phyloP scores from a whole-genome alignment of 2,888 invertebrate species.

The Pilophorus perplexus region DNA sequence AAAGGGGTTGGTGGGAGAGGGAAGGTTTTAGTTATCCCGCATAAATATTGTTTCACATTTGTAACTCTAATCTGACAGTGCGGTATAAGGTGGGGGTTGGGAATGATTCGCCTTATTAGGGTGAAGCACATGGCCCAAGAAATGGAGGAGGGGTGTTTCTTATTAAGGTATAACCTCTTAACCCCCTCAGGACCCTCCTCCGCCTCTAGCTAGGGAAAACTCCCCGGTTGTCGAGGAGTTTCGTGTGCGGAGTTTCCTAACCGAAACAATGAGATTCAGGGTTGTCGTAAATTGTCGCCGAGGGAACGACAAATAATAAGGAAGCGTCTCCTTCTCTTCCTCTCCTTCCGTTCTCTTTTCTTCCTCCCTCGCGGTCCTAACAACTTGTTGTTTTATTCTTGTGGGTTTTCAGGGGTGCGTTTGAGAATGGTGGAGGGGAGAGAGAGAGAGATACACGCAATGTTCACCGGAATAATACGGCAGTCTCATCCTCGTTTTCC shows the following conservation, averaged over 20 bases:
- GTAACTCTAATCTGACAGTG: slow-evolving; percentile 33
- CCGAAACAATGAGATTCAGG: slow-evolving; percentile 39
- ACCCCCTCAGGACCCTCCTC: neutral
- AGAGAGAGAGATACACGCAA: neutral
- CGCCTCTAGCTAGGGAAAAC: no score
- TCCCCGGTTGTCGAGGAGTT: neutral
- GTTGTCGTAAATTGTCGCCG: slow-evolving; percentile 36
- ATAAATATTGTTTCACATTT: slow-evolving; percentile 33
- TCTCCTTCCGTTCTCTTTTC: neutral
- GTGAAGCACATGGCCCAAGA: slow-evolving; percentile 11
- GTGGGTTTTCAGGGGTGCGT: neutral
- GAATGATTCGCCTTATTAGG: slow-evolving; percentile 36
- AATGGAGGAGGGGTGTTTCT: slow-evolving; percentile 24
- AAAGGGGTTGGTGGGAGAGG: no score
- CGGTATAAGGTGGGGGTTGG: neutral
- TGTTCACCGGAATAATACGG: slow-evolving; percentile 15
- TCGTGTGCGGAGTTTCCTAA: slow-evolving; percentile 1
- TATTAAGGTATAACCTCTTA: slow-evolving; percentile 29
- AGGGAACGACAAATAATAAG: slow-evolving; percentile 39
- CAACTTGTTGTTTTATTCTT: slow-evolving; percentile 31
- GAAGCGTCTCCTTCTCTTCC: slow-evolving; percentile 21
- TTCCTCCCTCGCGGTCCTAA: slow-evolving; percentile 2
- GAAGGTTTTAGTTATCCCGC: slow-evolving; percentile 17
- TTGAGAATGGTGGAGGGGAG: no score
- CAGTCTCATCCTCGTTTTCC: slow-evolving; percentile 5